A percentile compares a stretch with the other conserved stretches of the same genome.
Evolutionary conservation across 1,140 invertebrate genomes (phyloP).

Genomic region (Hyposmocoma kahamanoa): DNA sequence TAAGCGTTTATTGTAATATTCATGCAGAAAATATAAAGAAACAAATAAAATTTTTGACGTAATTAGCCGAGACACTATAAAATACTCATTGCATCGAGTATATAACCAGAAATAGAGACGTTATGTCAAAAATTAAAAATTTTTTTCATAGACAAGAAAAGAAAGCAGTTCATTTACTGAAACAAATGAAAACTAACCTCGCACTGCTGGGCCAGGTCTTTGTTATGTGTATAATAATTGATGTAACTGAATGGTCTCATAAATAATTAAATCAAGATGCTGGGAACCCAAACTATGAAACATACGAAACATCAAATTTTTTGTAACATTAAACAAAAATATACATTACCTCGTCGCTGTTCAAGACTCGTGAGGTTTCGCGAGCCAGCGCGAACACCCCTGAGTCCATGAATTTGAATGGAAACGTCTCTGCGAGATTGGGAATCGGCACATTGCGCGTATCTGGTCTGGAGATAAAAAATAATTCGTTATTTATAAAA

Average conservation of each 20-base stretch:
- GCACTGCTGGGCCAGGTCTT: not conserved
- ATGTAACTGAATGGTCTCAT: not conserved
- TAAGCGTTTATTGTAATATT: too few species aligned
- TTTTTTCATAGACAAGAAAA: not conserved
- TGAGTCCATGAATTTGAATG: conserved; percentile 74
- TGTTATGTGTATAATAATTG: not conserved
- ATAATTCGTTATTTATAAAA: too few species aligned
- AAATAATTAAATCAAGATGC: not conserved
- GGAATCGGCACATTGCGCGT: conserved; percentile 69
- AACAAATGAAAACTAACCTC: not conserved
- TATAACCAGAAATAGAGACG: too few species aligned
- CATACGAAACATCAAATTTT: not conserved
- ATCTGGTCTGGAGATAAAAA: conserved; percentile 59
- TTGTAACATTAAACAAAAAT: conserved; percentile 21
- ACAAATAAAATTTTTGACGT: too few species aligned
- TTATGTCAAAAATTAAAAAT: conserved; percentile 38
- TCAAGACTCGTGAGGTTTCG: conserved; percentile 62
- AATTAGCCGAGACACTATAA: too few species aligned
- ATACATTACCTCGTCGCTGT: conserved; percentile 40
- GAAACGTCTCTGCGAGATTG: conserved; percentile 74
- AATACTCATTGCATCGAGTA: too few species aligned
- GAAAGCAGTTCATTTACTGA: not conserved
- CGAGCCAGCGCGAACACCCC: conserved; percentile 69
- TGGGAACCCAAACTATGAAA: not conserved
- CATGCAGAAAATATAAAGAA: too few species aligned